Conservation (phyloP, 1,140 invertebrate genomes). For the Diabrotica undecimpunctata region DNA sequence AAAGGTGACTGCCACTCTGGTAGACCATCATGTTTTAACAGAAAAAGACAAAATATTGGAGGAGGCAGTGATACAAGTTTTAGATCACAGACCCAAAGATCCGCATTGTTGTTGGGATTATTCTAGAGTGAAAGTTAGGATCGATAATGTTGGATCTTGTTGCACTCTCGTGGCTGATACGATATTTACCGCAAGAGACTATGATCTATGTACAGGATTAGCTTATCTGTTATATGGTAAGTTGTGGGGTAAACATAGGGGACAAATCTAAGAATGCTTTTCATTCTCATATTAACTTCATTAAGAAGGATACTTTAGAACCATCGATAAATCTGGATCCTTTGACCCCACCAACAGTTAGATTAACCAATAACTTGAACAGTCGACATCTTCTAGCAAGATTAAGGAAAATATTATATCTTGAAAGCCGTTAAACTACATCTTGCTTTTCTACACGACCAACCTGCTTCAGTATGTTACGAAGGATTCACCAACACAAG, state of each 20-base stretch:
- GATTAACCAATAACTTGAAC: too few relatives aligned
- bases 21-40: conserved; percentile 70
- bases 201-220: conserved; percentile 27
- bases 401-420: too few relatives aligned
- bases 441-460: too few relatives aligned
- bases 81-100: conserved; percentile 70
- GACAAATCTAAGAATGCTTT: too few relatives aligned
- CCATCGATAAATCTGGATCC: too few relatives aligned
- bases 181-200: conserved; percentile 34
- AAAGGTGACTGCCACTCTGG: conserved; percentile 57
- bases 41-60: conserved; percentile 46
- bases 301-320: too few relatives aligned
- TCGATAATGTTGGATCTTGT: conserved; percentile 72
- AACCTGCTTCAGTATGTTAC: too few relatives aligned
- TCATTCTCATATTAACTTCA: too few relatives aligned
- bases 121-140: conserved; percentile 42
- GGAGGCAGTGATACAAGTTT: conserved; percentile 56
- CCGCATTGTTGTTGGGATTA: conserved; percentile 45
- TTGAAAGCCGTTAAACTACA: too few relatives aligned
- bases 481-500: too few relatives aligned
- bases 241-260: conserved; percentile 11
- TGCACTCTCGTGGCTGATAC: conserved; percentile 56
- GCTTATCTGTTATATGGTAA: conserved; percentile 49
- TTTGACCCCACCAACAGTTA: too few relatives aligned
- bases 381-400: too few relatives aligned